phyloP scores from a whole-genome alignment of 2,797 vertebrate species.

The Heteromormyrus szaboi region DNA sequence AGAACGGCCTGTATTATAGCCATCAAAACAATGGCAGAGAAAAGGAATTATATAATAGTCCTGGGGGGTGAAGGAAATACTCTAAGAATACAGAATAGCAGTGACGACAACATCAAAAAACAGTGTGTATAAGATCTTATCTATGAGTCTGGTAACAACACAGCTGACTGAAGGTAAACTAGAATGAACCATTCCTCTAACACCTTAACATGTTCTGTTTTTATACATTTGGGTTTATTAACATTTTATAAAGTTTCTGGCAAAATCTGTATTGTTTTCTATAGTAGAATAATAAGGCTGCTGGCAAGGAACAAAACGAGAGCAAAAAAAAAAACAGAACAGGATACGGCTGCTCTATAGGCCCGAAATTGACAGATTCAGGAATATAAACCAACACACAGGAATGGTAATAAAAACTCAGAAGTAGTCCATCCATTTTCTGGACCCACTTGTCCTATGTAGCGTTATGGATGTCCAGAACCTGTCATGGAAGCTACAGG shows the following conservation, averaged over 20 bases:
- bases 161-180: neutral
- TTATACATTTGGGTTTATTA: neutral
- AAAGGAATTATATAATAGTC: neutral
- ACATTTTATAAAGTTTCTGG: neutral
- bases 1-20: neutral
- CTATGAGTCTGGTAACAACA: neutral
- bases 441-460: neutral
- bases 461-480: neutral
- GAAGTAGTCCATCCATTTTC: neutral
- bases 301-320: neutral
- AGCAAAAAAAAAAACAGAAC: neutral
- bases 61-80: neutral
- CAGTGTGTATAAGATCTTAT: neutral
- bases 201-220: neutral
- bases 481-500: neutral
- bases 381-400: neutral
- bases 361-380: neutral
- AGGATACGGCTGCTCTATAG: neutral
- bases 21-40: neutral
- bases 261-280: neutral
- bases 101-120: neutral
- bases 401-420: neutral
- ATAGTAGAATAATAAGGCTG: neutral
- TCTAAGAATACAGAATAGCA: neutral
- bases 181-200: neutral